Evolutionary conservation across 1,140 invertebrate species (phyloP).

Genomic region (Heliconius eleuchia): DNA sequence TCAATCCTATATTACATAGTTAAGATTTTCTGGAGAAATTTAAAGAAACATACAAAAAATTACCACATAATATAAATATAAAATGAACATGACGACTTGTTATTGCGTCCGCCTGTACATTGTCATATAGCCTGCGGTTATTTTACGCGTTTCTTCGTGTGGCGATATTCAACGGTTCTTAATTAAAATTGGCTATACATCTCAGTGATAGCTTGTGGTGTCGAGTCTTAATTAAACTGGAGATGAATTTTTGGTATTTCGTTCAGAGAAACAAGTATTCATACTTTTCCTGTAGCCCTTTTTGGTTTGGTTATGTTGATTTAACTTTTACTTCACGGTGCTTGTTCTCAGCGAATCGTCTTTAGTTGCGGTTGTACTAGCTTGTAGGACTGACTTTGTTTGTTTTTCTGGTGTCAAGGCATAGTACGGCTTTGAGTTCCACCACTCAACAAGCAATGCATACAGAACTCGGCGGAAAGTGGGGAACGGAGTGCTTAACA

Average conservation of each 20-base stretch:
- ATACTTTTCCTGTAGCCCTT: neutral
- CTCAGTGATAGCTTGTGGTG: slow-evolving; percentile 40
- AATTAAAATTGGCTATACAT: slow-evolving; percentile 61
- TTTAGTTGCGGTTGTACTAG: too few species aligned
- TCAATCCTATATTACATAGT: too few species aligned
- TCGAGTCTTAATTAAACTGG: slow-evolving; percentile 38
- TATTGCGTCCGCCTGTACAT: slow-evolving; percentile 28
- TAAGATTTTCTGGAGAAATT: too few species aligned
- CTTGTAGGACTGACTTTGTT: too few species aligned
- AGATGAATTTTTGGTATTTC: slow-evolving; percentile 19
- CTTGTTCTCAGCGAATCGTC: too few species aligned
- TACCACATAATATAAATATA: neutral
- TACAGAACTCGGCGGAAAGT: too few species aligned
- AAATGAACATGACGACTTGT: neutral
- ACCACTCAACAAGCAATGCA: too few species aligned
- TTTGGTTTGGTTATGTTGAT: neutral
- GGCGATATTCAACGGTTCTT: slow-evolving; percentile 52
- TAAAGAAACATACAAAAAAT: neutral
- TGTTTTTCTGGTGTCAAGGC: too few species aligned
- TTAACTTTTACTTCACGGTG: neutral
- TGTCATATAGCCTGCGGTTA: slow-evolving; percentile 65
- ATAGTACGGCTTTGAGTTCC: too few species aligned
- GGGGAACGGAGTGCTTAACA: too few species aligned
- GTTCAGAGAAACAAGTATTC: neutral
- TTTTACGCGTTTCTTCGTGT: slow-evolving; percentile 47